Evolutionary conservation across 2,888 invertebrate genomes (phyloP).

Genomic region (Apotomis betuletana): DNA sequence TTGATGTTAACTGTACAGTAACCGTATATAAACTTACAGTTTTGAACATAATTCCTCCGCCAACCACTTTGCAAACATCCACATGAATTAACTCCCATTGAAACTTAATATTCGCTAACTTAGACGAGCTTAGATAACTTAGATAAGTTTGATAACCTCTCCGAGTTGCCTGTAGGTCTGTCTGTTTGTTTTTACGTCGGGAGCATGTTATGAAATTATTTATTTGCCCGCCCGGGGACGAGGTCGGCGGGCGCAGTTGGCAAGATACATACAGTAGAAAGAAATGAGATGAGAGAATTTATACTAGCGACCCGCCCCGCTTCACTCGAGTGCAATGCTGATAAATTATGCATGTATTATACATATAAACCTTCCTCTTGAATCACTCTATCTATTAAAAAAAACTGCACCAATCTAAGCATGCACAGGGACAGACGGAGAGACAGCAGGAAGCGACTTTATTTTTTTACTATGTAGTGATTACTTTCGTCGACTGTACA

Average conservation of each 20-base stretch:
- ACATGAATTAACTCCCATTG: neutral
- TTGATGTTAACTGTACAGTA: too few relatives aligned
- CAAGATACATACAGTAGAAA: neutral
- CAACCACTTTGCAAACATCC: neutral
- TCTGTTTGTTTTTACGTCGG: conserved; percentile 31
- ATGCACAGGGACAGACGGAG: too few relatives aligned
- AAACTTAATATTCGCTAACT: neutral
- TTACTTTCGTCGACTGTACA: too few relatives aligned
- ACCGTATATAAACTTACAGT: neutral
- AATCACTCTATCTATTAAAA: too few relatives aligned
- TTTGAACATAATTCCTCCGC: neutral
- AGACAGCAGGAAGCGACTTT: too few relatives aligned
- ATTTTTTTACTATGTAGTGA: too few relatives aligned
- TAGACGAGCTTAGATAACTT: neutral
- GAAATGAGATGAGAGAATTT: too few relatives aligned
- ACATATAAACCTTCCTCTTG: too few relatives aligned
- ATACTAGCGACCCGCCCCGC: too few relatives aligned
- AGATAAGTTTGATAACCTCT: neutral
- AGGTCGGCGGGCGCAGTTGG: neutral
- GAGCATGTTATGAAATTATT: conserved; percentile 27
- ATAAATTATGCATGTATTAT: too few relatives aligned
- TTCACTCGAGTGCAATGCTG: too few relatives aligned
- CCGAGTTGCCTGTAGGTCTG: neutral
- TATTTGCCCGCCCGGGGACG: conserved; percentile 22
- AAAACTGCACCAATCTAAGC: too few relatives aligned